A percentile compares a stretch with the other conserved stretches of the same genome.
Conservation (phyloP, 2,888 invertebrate species). For the Pilophorus perplexus region DNA sequence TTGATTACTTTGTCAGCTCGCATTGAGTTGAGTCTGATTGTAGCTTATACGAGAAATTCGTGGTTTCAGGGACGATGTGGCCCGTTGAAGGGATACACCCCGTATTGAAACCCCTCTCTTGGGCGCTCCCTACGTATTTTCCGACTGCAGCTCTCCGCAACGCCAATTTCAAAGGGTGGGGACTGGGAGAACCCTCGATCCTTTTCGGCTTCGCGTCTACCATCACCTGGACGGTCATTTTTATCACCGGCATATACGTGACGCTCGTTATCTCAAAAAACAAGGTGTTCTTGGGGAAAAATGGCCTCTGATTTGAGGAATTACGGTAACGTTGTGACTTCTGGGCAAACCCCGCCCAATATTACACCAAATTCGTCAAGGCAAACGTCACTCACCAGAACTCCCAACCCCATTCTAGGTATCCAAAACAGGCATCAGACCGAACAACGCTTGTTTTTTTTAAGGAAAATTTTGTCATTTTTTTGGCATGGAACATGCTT, state of each 20-base stretch:
- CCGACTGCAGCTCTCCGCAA: constrained; percentile 67
- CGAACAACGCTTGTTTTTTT: too few relatives aligned
- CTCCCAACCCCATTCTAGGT: too few relatives aligned
- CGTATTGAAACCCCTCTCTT: constrained; percentile 59
- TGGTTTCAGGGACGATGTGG: constrained; percentile 62
- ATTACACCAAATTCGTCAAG: too few relatives aligned
- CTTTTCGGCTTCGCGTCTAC: constrained; percentile 26
- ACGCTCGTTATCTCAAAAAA: constrained; percentile 21
- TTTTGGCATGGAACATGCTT: too few relatives aligned
- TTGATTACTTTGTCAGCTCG: too few relatives aligned
- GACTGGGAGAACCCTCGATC: constrained; percentile 59
- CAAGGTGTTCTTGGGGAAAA: constrained; percentile 28
- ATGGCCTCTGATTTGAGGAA: constrained; percentile 17
- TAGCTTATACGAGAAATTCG: neutral
- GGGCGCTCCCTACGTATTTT: constrained; percentile 67
- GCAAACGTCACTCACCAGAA: too few relatives aligned
- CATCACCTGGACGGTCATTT: constrained; percentile 35
- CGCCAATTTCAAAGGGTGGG: constrained; percentile 72
- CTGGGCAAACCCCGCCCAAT: too few relatives aligned
- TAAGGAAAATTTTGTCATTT: too few relatives aligned
- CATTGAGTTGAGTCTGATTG: neutral
- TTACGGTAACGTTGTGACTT: too few relatives aligned
- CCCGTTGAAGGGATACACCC: constrained; percentile 65
- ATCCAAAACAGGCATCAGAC: too few relatives aligned
- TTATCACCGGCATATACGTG: constrained; percentile 4